Conservation (phyloP, 2,797 vertebrate genomes). For the Hydrophis major region DNA sequence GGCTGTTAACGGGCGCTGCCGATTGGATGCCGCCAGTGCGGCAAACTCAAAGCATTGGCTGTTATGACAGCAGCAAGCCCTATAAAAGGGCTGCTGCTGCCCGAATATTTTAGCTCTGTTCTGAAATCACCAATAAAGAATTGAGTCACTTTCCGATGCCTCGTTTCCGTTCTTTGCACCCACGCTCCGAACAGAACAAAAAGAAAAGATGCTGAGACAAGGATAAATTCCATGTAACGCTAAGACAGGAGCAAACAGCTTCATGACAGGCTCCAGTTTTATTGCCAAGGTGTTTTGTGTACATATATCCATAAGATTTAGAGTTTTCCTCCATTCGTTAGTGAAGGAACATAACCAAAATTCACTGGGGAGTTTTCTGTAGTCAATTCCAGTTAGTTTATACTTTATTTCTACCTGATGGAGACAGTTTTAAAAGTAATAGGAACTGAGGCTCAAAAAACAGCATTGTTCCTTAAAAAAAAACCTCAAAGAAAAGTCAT, state of each 20-base stretch:
- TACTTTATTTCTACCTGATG: accelerated
- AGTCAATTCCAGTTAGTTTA: not conserved
- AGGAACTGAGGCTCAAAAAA: not conserved
- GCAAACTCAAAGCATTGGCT: too few relatives aligned
- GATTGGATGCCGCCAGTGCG: too few relatives aligned
- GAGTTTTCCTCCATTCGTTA: not conserved
- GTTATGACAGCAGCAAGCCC: too few relatives aligned
- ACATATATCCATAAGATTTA: not conserved
- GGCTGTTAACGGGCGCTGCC: too few relatives aligned
- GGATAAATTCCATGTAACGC: constrained; percentile 4
- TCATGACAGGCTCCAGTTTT: not conserved
- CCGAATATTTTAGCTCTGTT: too few relatives aligned
- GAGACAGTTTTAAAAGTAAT: not conserved
- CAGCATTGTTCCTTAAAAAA: not conserved
- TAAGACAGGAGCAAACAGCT: not conserved
- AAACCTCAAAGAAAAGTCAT: not conserved
- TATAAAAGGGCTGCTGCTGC: too few relatives aligned
- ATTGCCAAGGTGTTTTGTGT: not conserved
- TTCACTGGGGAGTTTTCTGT: not conserved
- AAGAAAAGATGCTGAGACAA: not conserved
- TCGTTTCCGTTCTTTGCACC: too few relatives aligned
- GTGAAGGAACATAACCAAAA: not conserved
- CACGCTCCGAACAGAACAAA: too few relatives aligned
- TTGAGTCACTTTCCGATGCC: too few relatives aligned
- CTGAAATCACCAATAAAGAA: too few relatives aligned